phyloP scores from a whole-genome alignment of 2,797 vertebrate species.

The Emys orbicularis region DNA sequence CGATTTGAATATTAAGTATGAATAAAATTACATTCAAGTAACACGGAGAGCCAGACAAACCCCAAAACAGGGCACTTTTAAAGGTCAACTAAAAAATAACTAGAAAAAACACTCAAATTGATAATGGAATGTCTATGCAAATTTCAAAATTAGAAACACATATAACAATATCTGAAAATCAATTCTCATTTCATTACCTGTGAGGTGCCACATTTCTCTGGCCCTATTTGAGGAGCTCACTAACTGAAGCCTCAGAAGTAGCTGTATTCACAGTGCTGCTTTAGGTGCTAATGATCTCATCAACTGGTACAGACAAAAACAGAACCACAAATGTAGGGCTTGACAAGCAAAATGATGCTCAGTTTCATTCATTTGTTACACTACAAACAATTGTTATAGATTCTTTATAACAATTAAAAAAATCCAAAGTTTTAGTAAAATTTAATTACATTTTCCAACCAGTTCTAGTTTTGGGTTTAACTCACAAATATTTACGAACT shows the following conservation, averaged over 20 bases:
- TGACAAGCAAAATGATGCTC: not conserved
- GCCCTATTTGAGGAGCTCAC: not conserved
- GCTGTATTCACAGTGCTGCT: fast-evolving
- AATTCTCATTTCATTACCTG: not conserved
- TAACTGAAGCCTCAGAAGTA: not conserved
- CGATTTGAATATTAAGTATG: not conserved
- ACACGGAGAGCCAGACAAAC: not conserved
- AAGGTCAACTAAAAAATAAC: not conserved
- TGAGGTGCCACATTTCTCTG: not conserved
- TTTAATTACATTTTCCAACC: fast-evolving
- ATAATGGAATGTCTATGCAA: not conserved
- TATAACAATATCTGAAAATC: not conserved
- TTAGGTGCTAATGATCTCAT: not conserved
- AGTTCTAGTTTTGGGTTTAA: not conserved
- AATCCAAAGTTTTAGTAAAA: no score
- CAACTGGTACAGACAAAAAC: not conserved
- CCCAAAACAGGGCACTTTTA: not conserved
- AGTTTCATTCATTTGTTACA: not conserved
- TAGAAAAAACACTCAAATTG: not conserved
- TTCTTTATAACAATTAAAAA: not conserved
- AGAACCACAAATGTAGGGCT: not conserved
- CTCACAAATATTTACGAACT: not conserved
- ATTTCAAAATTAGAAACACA: constrained; percentile 12
- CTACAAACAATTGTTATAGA: not conserved
- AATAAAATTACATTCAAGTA: not conserved